These are phyloP conservation scores for Melitaea cinxia DNA, from an alignment of 1,140 invertebrate genomes.

Conservation along the genomic window DNA sequence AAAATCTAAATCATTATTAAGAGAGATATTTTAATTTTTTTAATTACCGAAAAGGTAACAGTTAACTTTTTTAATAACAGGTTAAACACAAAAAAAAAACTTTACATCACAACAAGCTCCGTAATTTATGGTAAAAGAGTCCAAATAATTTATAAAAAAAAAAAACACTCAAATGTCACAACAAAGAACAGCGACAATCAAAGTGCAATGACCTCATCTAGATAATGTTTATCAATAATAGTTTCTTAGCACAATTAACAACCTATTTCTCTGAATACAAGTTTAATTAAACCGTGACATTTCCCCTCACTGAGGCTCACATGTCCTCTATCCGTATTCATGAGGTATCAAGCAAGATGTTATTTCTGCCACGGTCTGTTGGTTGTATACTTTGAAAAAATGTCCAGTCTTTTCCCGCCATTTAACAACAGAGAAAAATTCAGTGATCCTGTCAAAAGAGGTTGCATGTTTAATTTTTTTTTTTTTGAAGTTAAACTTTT, in stretches of 20 bases:
- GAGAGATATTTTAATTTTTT: no score
- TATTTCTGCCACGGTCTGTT: slow-evolving; percentile 25
- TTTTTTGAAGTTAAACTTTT: no score
- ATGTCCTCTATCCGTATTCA: slow-evolving; percentile 24
- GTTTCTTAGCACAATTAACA: neutral
- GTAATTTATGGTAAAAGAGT: no score
- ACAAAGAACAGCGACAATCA: neutral
- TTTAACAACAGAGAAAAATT: slow-evolving; percentile 8
- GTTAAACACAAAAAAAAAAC: no score
- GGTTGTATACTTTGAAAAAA: slow-evolving; percentile 7
- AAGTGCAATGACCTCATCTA: neutral
- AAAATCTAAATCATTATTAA: no score
- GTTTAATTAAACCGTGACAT: slow-evolving; percentile 24
- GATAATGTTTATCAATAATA: neutral
- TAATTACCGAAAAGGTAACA: no score
- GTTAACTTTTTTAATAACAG: no score
- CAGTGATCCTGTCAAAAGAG: slow-evolving; percentile 7
- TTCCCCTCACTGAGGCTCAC: no score
- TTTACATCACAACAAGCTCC: no score
- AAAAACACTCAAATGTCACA: no score
- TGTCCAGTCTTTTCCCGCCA: slow-evolving; percentile 10
- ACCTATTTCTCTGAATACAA: neutral
- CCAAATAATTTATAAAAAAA: no score
- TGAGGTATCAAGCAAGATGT: slow-evolving; percentile 14
- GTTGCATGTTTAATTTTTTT: neutral